Evolutionary conservation across 53 echinoderm and acorn worm genomes (phyloP).

Genomic region (Luidia sarsii): DNA sequence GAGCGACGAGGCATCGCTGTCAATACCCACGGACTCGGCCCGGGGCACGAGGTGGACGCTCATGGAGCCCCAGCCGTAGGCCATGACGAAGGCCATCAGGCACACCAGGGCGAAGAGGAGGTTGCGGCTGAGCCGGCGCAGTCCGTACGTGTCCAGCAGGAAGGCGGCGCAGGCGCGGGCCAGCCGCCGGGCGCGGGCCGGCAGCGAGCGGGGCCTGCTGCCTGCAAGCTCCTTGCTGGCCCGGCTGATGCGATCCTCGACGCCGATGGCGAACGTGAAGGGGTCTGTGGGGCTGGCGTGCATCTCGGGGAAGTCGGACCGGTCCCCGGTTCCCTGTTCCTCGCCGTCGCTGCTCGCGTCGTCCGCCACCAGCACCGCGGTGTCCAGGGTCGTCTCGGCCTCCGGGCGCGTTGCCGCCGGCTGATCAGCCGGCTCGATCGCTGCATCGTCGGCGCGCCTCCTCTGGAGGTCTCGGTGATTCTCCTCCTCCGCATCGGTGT

Average conservation of each 20-base stretch:
- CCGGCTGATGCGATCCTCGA: background rate
- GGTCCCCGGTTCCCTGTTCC: background rate
- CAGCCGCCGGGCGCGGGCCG: background rate
- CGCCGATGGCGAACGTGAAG: background rate
- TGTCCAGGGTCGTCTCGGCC: background rate
- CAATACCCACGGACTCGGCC: slow-evolving; percentile 10
- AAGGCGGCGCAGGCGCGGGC: background rate
- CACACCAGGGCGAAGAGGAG: background rate
- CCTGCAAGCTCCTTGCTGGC: background rate
- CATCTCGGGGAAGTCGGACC: background rate
- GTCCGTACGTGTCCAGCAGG: slow-evolving; percentile 19
- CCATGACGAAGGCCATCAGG: background rate
- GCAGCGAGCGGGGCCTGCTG: background rate
- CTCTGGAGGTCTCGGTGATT: too few species aligned
- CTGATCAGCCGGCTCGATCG: too few species aligned
- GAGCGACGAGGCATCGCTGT: background rate
- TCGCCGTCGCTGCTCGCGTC: background rate
- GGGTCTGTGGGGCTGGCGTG: background rate
- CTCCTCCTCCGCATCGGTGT: background rate
- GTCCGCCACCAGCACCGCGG: background rate
- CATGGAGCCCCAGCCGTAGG: background rate
- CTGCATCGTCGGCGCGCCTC: background rate
- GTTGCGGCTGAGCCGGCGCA: slow-evolving; percentile 5
- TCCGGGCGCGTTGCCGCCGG: background rate
- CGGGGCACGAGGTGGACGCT: slow-evolving; percentile 3